phyloP scores from a whole-genome alignment of 2,888 invertebrate species.

The Cheilosia vulpina region DNA sequence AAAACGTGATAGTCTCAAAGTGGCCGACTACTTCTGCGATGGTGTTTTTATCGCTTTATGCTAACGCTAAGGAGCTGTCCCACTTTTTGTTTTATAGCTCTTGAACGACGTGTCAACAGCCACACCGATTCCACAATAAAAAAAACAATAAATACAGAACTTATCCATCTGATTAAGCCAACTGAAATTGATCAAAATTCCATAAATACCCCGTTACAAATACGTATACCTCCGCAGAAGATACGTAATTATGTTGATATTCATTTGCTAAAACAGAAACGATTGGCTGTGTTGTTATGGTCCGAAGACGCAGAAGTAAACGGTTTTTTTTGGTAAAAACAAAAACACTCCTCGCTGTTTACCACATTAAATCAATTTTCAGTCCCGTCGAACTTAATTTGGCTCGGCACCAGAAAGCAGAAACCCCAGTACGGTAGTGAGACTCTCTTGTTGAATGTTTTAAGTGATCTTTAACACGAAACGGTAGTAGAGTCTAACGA shows the following conservation, averaged over 20 bases:
- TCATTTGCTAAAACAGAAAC: slow-evolving; percentile 3
- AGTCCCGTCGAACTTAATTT: slow-evolving; percentile 3
- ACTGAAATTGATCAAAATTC: slow-evolving; percentile 11
- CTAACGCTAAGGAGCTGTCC: slow-evolving; percentile 4
- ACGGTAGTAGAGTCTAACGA: slow-evolving; percentile 23
- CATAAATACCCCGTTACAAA: slow-evolving; percentile 9
- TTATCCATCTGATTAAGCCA: not conserved
- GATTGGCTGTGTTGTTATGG: not conserved
- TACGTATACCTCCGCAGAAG: not conserved
- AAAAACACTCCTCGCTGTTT: not conserved
- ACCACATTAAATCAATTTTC: slow-evolving; percentile 5
- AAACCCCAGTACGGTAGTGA: slow-evolving; percentile 10
- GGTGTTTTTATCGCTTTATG: not conserved
- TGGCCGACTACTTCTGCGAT: not conserved
- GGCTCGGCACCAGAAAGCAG: slow-evolving; percentile 8
- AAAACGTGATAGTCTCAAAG: not conserved
- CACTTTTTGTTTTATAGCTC: not conserved
- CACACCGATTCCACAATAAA: not conserved
- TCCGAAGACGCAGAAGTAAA: not conserved
- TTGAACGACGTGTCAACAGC: not conserved
- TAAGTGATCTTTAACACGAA: slow-evolving; percentile 46
- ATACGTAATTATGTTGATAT: slow-evolving; percentile 1
- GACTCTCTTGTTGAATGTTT: slow-evolving; percentile 9
- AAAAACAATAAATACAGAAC: not conserved
- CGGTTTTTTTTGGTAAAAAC: not conserved